Conservation (phyloP, 2,888 invertebrate species). For the Cephalotes varians region DNA sequence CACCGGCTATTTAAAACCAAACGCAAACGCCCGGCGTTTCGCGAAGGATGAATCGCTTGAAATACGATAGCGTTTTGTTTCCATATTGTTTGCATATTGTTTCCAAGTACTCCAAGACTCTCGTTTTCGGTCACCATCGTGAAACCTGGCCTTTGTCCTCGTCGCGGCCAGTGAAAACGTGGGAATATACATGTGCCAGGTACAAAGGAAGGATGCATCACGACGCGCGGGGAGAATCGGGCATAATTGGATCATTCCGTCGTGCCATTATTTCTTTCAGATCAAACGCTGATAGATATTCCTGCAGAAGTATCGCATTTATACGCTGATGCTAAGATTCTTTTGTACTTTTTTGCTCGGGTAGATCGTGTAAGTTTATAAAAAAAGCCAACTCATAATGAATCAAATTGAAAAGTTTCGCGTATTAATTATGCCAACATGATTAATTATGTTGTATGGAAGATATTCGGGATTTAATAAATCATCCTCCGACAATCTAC, state of each 20-base stretch:
- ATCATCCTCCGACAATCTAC: background rate
- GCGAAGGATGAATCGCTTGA: conserved; percentile 29
- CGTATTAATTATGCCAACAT: background rate
- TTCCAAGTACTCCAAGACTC: conserved; percentile 64
- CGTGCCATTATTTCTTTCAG: conserved; percentile 52
- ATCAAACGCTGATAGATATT: conserved; percentile 26
- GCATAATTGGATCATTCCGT: conserved; percentile 57
- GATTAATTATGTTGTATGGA: background rate
- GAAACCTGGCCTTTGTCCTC: conserved; percentile 65
- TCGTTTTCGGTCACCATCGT: conserved; percentile 72
- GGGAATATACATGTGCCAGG: conserved; percentile 68
- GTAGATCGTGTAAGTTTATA: background rate
- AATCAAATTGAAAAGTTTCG: background rate
- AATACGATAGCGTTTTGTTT: conserved; percentile 56
- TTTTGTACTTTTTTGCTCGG: background rate
- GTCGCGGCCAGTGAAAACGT: conserved; percentile 78
- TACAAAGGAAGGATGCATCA: conserved; percentile 74
- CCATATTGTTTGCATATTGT: conserved; percentile 20
- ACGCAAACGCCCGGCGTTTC: background rate
- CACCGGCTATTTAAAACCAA: background rate
- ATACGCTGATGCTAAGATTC: background rate
- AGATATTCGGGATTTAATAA: background rate
- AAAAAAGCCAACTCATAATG: background rate
- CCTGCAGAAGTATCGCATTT: background rate
- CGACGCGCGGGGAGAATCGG: conserved; percentile 45